phyloP scores from a whole-genome alignment of 2,113 vertebrate genomes.

The Pristiophorus japonicus region DNA sequence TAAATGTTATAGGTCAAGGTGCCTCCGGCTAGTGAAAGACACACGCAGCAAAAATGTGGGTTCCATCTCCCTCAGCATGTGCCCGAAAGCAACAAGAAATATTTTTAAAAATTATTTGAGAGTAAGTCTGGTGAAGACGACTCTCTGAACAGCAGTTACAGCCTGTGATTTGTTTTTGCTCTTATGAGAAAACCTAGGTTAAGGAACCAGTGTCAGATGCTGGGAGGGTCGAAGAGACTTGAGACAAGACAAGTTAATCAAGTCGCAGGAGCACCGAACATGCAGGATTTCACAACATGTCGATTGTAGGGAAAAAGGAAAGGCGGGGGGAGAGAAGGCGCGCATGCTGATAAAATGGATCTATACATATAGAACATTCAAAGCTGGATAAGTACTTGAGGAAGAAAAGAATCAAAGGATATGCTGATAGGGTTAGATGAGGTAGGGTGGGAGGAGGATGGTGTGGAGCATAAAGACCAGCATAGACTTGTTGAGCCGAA shows the following conservation, averaged over 20 bases:
- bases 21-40: constrained; percentile 7
- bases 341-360: background rate
- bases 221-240: background rate
- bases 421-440: background rate
- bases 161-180: background rate
- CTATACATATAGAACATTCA: background rate
- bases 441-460: background rate
- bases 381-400: background rate
- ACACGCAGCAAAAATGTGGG: background rate
- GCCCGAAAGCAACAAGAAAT: background rate
- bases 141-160: background rate
- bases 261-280: background rate
- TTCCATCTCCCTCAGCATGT: background rate
- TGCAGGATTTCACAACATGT: background rate
- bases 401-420: background rate
- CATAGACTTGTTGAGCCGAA: background rate
- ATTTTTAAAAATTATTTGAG: background rate
- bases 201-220: background rate
- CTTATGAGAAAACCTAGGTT: background rate
- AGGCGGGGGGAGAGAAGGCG: background rate
- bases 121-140: background rate
- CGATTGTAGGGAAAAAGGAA: background rate
- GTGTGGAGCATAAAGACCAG: background rate
- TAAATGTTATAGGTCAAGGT: background rate
- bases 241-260: background rate